Evolutionary conservation across 2,797 vertebrate species (phyloP).

Genomic region (Sebastes kiyomatsui): DNA sequence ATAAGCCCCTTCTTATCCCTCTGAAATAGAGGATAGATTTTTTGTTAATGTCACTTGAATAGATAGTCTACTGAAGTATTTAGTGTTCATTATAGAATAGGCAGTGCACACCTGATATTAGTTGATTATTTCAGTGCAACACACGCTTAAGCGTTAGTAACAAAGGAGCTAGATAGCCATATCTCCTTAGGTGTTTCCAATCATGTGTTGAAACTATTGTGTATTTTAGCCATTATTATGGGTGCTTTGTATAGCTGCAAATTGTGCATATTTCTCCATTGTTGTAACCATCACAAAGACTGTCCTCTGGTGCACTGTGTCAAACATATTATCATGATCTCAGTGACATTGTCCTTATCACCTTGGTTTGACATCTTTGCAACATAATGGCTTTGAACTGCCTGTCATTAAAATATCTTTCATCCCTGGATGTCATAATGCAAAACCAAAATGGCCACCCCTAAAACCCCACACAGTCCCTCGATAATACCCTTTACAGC

Average conservation of each 20-base stretch:
- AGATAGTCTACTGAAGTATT: neutral
- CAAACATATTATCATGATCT: constrained; percentile 14
- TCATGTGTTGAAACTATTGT: neutral
- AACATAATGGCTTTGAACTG: neutral
- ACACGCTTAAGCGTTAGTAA: neutral
- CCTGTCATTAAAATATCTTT: constrained; percentile 4
- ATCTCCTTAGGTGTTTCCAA: neutral
- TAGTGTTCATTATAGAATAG: neutral
- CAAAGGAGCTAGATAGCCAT: neutral
- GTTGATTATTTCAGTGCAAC: neutral
- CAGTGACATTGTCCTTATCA: constrained; percentile 17
- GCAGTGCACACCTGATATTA: neutral
- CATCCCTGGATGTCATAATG: neutral
- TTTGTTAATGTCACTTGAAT: neutral
- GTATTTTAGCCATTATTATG: neutral
- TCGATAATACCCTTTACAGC: constrained; percentile 1
- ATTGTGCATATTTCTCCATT: neutral
- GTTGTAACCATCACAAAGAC: neutral
- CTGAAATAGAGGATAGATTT: neutral
- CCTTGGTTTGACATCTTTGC: neutral
- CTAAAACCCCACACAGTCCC: neutral
- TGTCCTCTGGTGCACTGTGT: constrained; percentile 7
- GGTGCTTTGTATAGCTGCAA: neutral
- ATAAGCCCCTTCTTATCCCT: neutral
- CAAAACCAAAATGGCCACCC: constrained; percentile 14